Evolutionary conservation across 2,797 vertebrate genomes (phyloP).

Genomic region (Pseudochaenichthys georgianus): DNA sequence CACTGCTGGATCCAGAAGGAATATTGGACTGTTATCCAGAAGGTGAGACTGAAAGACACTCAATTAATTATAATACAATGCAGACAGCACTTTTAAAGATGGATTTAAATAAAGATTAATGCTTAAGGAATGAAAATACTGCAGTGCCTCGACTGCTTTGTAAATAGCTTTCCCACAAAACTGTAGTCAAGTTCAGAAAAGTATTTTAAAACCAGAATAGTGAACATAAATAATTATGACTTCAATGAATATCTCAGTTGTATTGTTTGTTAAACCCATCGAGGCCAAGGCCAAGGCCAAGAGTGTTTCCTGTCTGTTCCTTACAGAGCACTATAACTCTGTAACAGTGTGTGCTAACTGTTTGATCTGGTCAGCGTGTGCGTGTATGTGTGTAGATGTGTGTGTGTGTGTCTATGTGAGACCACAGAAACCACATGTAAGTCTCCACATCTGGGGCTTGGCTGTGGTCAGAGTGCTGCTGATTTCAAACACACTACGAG

Average conservation of each 20-base stretch:
- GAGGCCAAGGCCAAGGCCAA: constrained; percentile 24
- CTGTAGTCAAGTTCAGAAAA: constrained; percentile 30
- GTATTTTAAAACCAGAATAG: constrained; percentile 19
- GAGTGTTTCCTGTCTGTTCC: constrained; percentile 49
- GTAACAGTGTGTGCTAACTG: constrained; percentile 27
- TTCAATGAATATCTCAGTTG: constrained; percentile 47
- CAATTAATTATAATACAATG: constrained; percentile 1
- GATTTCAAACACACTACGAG: constrained; percentile 36
- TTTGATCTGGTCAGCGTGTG: constrained; percentile 43
- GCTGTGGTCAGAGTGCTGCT: constrained; percentile 41
- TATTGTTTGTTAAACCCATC: constrained; percentile 55
- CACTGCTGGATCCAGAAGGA: constrained; percentile 85
- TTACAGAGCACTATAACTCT: constrained; percentile 42
- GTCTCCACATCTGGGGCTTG: constrained; percentile 57
- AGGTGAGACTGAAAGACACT: constrained; percentile 83
- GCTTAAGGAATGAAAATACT: constrained; percentile 15
- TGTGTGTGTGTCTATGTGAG: constrained; percentile 38
- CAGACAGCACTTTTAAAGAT: constrained; percentile 9
- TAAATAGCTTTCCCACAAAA: constrained; percentile 24
- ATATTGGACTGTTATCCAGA: constrained; percentile 91
- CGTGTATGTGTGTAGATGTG: background rate
- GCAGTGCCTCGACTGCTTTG: background rate
- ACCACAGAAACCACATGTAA: constrained; percentile 59
- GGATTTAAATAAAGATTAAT: background rate
- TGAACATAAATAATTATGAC: constrained; percentile 45